Conservation (phyloP, 2,797 vertebrate genomes). For the Sarcophilus harrisii region DNA sequence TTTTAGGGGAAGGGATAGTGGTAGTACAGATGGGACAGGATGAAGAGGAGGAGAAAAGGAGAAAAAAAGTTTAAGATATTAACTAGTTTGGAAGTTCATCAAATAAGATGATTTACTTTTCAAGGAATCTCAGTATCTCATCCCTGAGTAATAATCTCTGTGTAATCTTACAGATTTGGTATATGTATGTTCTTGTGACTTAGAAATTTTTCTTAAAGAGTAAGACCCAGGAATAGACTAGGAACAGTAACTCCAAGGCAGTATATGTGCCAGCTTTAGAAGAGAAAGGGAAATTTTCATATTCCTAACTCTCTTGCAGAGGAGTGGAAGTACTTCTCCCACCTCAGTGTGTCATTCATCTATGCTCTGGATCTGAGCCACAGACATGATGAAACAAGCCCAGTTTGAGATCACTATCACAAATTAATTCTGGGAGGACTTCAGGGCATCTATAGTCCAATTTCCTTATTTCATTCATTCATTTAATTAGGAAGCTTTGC, state of each 20-base stretch:
- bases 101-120: neutral
- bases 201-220: neutral
- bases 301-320: neutral
- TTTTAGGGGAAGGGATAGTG: neutral
- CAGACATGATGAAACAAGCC: neutral
- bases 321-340: neutral
- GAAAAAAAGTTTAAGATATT: neutral
- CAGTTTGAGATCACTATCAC: neutral
- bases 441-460: neutral
- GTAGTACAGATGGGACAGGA: neutral
- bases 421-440: neutral
- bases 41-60: neutral
- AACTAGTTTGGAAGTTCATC: neutral
- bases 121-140: neutral
- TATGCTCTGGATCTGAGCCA: neutral
- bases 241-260: neutral
- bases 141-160: slow-evolving; percentile 13
- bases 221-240: neutral
- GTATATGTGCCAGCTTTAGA: neutral
- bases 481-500: neutral
- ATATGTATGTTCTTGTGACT: neutral
- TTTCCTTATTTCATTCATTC: neutral
- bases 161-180: neutral
- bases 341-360: neutral
- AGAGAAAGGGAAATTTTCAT: neutral